Conservation (phyloP, 2,797 vertebrate species). For the Agapornis canus region DNA sequence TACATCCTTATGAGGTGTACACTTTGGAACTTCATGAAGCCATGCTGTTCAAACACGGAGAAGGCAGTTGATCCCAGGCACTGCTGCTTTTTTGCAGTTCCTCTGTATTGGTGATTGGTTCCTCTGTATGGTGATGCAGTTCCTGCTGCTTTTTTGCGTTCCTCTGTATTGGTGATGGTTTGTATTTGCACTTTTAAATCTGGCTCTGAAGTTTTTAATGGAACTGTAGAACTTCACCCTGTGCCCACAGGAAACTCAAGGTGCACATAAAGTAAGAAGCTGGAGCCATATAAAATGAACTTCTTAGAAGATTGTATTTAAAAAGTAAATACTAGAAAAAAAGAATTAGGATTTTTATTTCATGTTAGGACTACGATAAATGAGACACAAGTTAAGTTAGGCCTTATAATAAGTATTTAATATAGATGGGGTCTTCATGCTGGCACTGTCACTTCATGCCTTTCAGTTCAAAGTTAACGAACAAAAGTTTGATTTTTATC, state of each 20-base stretch:
- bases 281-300: neutral
- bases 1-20: neutral
- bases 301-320: neutral
- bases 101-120: neutral
- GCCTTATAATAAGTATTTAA: neutral
- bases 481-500: neutral
- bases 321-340: neutral
- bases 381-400: neutral
- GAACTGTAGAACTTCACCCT: neutral
- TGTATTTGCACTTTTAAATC: neutral
- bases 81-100: neutral
- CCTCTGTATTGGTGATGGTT: neutral
- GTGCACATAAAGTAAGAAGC: neutral
- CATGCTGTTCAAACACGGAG: neutral
- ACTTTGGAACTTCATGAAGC: neutral
- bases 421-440: neutral
- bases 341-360: neutral
- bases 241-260: neutral
- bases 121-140: too few species aligned
- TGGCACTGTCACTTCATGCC: neutral
- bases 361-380: neutral
- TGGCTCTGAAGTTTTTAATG: neutral
- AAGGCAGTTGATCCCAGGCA: neutral
- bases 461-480: neutral
- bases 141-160: neutral